Conservation (phyloP, 2,888 invertebrate species). For the Camptogramma bilineatum region DNA sequence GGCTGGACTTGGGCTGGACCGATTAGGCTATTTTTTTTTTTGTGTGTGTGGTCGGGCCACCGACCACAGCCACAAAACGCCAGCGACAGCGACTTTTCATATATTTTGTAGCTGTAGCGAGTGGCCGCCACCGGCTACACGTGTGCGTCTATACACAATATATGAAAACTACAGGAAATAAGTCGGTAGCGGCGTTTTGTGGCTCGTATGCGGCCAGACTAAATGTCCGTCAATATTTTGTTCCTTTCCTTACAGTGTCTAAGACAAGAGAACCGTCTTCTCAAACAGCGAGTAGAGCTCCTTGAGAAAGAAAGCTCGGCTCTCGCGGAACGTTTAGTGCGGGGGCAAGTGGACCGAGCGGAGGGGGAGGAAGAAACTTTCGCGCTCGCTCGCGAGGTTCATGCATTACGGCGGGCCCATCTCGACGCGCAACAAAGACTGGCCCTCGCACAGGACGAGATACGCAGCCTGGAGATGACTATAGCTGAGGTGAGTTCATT, state of each 20-base stretch:
- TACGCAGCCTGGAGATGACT: slow-evolving; percentile 92
- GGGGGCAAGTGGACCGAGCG: slow-evolving; percentile 97
- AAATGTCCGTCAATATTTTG: no score
- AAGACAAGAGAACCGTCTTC: slow-evolving; percentile 96
- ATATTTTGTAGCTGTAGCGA: no score
- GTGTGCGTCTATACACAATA: no score
- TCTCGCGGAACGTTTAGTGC: slow-evolving; percentile 95
- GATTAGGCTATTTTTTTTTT: no score
- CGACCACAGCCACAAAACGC: no score
- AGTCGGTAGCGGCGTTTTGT: no score
- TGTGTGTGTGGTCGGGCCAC: no score
- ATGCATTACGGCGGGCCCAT: slow-evolving; percentile 93
- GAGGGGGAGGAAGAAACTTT: slow-evolving; percentile 97
- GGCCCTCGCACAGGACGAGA: slow-evolving; percentile 95
- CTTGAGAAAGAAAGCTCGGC: slow-evolving; percentile 97
- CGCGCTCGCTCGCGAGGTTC: slow-evolving; percentile 94
- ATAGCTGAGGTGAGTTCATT: slow-evolving; percentile 77
- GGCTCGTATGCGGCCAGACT: no score
- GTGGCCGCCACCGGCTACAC: no score
- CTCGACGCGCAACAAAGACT: slow-evolving; percentile 95
- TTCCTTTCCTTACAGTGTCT: slow-evolving; percentile 74
- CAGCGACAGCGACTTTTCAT: no score
- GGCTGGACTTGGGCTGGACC: no score
- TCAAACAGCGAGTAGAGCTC: slow-evolving; percentile 97
- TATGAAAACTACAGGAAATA: no score